A percentile compares a stretch with the other conserved stretches of the same genome.
Evolutionary conservation across 2,113 vertebrate species (phyloP).

Genomic region (Pica pica): DNA sequence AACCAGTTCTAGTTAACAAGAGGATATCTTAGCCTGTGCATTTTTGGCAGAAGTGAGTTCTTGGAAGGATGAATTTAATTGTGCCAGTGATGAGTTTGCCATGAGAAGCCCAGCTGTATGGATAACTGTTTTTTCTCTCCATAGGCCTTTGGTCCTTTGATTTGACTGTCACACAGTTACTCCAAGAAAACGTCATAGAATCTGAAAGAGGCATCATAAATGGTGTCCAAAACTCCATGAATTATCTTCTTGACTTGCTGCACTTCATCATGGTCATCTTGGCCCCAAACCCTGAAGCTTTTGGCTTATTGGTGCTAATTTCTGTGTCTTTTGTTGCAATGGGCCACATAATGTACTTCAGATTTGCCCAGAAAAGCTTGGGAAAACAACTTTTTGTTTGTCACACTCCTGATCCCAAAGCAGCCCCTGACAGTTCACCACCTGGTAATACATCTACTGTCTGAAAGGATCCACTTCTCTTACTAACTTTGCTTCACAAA

Average conservation of each 20-base stretch:
- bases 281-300: conserved; percentile 94
- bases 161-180: conserved; percentile 95
- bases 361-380: conserved; percentile 88
- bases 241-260: conserved; percentile 96
- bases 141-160: conserved; percentile 98
- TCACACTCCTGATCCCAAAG: conserved; percentile 69
- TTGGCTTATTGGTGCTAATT: conserved; percentile 93
- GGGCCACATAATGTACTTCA: conserved; percentile 96
- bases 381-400: conserved; percentile 85
- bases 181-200: conserved; percentile 96
- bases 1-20: neutral
- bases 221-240: conserved; percentile 99
- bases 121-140: conserved; percentile 6
- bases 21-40: fast-evolving
- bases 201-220: conserved; percentile 96
- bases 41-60: neutral
- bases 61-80: neutral
- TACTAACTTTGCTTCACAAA: conserved; percentile 7
- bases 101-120: neutral
- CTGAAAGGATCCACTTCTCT: conserved; percentile 38
- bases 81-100: neutral
- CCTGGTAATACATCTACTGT: conserved; percentile 59
- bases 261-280: conserved; percentile 99
- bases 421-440: conserved; percentile 35
- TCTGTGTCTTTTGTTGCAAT: conserved; percentile 96